Conservation (phyloP, 2,797 vertebrate species). For the Paramormyrops hopkinsi region DNA sequence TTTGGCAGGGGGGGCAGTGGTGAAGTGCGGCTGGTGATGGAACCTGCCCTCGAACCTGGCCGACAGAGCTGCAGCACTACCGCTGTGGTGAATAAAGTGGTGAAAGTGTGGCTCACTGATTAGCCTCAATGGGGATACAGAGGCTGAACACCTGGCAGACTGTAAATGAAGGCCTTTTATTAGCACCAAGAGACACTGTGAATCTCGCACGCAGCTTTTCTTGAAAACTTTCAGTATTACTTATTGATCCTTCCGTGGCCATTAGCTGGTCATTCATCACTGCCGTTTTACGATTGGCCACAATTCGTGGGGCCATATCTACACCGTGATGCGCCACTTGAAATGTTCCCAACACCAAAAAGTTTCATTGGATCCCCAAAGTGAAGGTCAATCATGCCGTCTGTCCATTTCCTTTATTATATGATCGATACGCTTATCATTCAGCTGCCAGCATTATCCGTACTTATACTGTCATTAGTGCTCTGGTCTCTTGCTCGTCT, state of each 20-base stretch:
- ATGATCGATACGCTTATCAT: constrained; percentile 37
- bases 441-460: constrained; percentile 24
- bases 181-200: constrained; percentile 67
- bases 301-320: constrained; percentile 46
- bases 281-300: constrained; percentile 53
- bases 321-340: constrained; percentile 42
- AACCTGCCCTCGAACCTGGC: constrained; percentile 40
- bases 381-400: constrained; percentile 52
- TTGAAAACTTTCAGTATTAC: constrained; percentile 66
- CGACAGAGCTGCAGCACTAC: background rate
- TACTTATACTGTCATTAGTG: constrained; percentile 35
- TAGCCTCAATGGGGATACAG: constrained; percentile 38
- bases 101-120: constrained; percentile 36
- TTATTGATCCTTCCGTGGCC: constrained; percentile 65
- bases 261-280: constrained; percentile 61
- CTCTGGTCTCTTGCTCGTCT: constrained; percentile 26
- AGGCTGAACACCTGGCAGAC: constrained; percentile 51
- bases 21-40: background rate
- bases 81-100: background rate
- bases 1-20: background rate
- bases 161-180: constrained; percentile 53
- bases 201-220: constrained; percentile 58
- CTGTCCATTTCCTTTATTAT: constrained; percentile 35
- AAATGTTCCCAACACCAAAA: constrained; percentile 43
- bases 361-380: constrained; percentile 37